Base-by-base conservation (phyloP, 2,888 invertebrate species). In the Stenodera caucasica region DNA sequence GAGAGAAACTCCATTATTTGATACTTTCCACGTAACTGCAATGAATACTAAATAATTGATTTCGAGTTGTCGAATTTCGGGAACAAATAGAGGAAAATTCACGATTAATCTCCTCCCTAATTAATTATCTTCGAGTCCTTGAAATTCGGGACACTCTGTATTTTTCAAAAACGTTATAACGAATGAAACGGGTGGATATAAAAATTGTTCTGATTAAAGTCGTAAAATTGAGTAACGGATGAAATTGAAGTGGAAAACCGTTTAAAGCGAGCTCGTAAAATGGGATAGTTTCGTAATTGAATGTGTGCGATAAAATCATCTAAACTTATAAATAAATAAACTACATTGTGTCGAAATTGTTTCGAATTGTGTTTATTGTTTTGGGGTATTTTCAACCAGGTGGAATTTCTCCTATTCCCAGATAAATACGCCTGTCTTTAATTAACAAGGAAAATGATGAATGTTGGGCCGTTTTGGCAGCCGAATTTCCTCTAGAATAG, bases 371-470 rank as follows among this genome's bases (percentile, higher is more conserved):
- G 12, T 9, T 51, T n/a, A 49, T 49, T 29, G 29, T 29, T 4
- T 4, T 29, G 29, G 29, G 8, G n/a, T n/a, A n/a, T n/a, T n/a
- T n/a, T n/a, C n/a, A n/a, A n/a, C n/a, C n/a, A n/a, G n/a, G n/a
- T n/a, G n/a, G n/a, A n/a, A n/a, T n/a, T n/a, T n/a, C n/a, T n/a
- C n/a, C n/a, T n/a, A n/a, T n/a, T n/a, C n/a, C n/a, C n/a, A n/a
- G n/a, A n/a, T n/a, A n/a, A n/a, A n/a, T 33, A n/a, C 15, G 45
- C 21, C 45, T 21, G 45, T 21, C 45, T 60, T 60, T 60, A 60
- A 60, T 60, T 60, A 60, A 51, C 51, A 60, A n/a, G 26, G 60
- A 60, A 60, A 56, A 60, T 60, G 60, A 60, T 55, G 56, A 60
- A 60, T 60, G 56, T 33, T 21, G 49, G 56, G 33, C 55, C 56